Evolutionary conservation across 37 sponge, comb jelly and placozoan genomes (phyloP).

Genomic region (Spongia lamella): DNA sequence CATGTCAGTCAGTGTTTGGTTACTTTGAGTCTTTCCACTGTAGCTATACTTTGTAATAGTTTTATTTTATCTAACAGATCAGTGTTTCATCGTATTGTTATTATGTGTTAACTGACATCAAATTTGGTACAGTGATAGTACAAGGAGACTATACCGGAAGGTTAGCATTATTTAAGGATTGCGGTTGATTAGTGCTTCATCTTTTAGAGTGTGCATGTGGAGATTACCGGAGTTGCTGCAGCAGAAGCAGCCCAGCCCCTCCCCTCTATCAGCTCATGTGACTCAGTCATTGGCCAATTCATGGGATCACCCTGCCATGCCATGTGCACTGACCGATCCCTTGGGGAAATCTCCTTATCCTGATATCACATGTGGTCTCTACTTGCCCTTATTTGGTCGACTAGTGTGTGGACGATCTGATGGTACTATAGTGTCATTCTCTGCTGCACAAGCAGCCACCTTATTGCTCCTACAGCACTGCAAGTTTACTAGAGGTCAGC

Average conservation of each 20-base stretch:
- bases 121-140: background rate
- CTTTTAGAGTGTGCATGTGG: background rate
- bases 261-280: slow-evolving; percentile 5
- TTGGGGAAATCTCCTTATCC: slow-evolving; percentile 20
- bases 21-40: no score
- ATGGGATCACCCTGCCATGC: slow-evolving; percentile 52
- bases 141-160: slow-evolving; percentile 5
- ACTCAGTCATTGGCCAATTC: slow-evolving; percentile 34
- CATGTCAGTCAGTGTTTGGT: no score
- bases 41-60: no score
- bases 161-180: background rate
- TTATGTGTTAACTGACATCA: no score
- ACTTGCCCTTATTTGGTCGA: slow-evolving; percentile 63
- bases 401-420: slow-evolving; percentile 85
- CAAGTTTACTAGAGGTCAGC: slow-evolving; percentile 48
- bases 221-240: slow-evolving; percentile 25
- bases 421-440: slow-evolving; percentile 70
- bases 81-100: no score
- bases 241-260: no score
- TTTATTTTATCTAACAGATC: no score
- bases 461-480: slow-evolving; percentile 56
- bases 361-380: slow-evolving; percentile 69
- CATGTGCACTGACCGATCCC: slow-evolving; percentile 57
- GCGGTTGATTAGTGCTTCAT: background rate
- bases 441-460: slow-evolving; percentile 73